Conservation (phyloP, 2,888 invertebrate species). For the Frankliniella fusca region DNA sequence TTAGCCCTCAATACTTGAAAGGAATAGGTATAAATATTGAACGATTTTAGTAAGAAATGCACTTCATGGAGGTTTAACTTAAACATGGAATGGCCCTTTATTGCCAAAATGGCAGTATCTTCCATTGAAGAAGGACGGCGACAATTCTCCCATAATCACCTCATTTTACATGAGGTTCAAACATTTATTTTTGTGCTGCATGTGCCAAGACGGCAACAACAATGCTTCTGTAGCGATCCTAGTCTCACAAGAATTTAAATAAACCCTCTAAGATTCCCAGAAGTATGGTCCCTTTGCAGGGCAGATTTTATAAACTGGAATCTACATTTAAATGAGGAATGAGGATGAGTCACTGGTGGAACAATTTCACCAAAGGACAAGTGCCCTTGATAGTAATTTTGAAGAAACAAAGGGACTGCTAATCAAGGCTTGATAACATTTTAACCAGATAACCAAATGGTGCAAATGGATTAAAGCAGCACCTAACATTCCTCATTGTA, state of each 20-base stretch:
- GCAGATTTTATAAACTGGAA: neutral
- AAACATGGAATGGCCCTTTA: slow-evolving; percentile 6
- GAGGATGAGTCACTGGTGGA: neutral
- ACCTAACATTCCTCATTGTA: no score
- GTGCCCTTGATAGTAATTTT: neutral
- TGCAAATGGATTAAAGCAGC: no score
- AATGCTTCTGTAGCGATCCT: neutral
- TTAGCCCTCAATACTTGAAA: no score
- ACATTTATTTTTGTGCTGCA: slow-evolving; percentile 8
- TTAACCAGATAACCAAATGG: neutral
- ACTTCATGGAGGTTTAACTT: neutral
- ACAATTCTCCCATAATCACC: neutral
- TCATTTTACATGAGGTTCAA: neutral
- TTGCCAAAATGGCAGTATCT: slow-evolving; percentile 15
- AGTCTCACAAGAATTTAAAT: neutral
- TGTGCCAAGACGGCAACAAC: neutral
- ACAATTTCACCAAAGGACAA: neutral
- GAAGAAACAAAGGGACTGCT: neutral
- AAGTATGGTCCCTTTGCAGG: neutral
- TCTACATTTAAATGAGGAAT: neutral
- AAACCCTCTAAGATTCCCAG: neutral
- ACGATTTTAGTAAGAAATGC: no score
- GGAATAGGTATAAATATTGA: no score
- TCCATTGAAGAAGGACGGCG: slow-evolving; percentile 20
- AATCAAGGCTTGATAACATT: neutral